Evolutionary conservation across 2,888 invertebrate species (phyloP).

Genomic region (Aspidiotus destructor): DNA sequence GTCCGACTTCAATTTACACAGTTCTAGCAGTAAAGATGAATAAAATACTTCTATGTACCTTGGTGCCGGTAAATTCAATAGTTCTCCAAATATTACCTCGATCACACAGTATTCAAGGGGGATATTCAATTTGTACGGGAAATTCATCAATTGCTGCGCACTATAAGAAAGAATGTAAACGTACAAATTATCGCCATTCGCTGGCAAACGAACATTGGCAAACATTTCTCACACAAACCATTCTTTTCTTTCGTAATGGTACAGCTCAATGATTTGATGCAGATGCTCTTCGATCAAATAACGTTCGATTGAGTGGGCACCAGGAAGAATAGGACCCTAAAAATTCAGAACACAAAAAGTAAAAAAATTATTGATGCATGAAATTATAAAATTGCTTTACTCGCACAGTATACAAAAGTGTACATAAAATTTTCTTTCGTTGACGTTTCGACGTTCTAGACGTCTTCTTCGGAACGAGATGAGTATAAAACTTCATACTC

Average conservation of each 20-base stretch:
- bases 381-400: too few species aligned
- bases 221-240: conserved; percentile 50
- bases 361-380: conserved; percentile 7
- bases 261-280: conserved; percentile 80
- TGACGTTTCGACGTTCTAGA: too few species aligned
- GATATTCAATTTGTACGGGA: conserved; percentile 85
- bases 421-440: too few species aligned
- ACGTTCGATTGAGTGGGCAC: conserved; percentile 92
- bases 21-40: conserved; percentile 87
- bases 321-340: conserved; percentile 69
- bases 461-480: background rate
- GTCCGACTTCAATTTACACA: conserved; percentile 92
- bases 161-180: conserved; percentile 42
- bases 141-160: conserved; percentile 81
- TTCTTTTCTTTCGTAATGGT: conserved; percentile 81
- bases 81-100: conserved; percentile 88
- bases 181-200: background rate
- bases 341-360: conserved; percentile 26
- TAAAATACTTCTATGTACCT: conserved; percentile 85
- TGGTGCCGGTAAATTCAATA: conserved; percentile 85
- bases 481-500: background rate
- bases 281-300: conserved; percentile 97
- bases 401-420: too few species aligned
- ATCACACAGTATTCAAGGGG: conserved; percentile 97
- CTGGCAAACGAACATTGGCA: background rate